phyloP scores from a whole-genome alignment of 2,113 vertebrate genomes.

The Uropsilus gracilis region DNA sequence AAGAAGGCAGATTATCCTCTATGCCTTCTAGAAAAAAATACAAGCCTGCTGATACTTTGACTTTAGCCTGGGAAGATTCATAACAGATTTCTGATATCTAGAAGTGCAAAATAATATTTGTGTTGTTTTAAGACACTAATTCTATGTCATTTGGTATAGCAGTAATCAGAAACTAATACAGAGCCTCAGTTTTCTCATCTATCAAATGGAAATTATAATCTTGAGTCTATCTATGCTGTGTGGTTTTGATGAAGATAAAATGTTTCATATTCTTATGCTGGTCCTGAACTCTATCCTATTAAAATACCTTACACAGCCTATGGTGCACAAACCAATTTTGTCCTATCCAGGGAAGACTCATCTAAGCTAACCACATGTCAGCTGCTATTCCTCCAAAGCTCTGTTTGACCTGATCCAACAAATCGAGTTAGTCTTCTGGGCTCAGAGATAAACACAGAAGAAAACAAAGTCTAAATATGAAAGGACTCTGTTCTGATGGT shows the following conservation, averaged over 20 bases:
- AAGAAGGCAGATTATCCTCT: not conserved
- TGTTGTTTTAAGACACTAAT: not conserved
- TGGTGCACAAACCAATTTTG: not conserved
- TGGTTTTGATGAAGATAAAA: not conserved
- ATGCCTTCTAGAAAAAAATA: not conserved
- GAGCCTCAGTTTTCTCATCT: not conserved
- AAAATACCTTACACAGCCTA: not conserved
- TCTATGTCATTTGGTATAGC: not conserved
- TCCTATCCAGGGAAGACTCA: not conserved
- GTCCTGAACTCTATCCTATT: not conserved
- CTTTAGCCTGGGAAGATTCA: not conserved
- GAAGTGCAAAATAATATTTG: not conserved
- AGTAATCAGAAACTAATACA: not conserved
- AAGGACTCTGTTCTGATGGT: not conserved
- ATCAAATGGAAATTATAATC: not conserved
- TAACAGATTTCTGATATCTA: not conserved
- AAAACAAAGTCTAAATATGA: not conserved
- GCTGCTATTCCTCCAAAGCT: not conserved
- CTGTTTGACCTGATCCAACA: not conserved
- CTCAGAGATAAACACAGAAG: not conserved
- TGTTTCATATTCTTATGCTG: not conserved
- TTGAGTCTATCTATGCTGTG: not conserved
- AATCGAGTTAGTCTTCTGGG: not conserved
- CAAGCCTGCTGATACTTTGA: not conserved
- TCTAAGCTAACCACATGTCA: not conserved